These are phyloP conservation scores for Xylophagus ater DNA, from an alignment of 2,888 invertebrate genomes.

Conservation along the genomic window DNA sequence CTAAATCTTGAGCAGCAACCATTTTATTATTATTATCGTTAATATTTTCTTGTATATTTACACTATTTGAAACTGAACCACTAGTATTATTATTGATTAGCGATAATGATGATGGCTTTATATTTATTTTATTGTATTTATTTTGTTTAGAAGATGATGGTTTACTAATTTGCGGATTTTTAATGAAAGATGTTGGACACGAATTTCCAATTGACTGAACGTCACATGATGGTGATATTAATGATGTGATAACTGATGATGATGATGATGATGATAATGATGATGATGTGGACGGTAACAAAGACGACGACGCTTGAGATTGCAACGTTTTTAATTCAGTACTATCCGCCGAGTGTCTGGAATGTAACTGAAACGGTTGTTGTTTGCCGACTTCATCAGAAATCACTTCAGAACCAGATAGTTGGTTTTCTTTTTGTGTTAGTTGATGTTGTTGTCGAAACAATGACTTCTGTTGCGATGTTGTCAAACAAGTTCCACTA, in stretches of 20 bases:
- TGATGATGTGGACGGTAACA: constrained; percentile 13
- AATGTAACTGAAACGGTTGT: constrained; percentile 4
- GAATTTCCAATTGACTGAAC: no score
- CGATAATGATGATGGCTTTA: neutral
- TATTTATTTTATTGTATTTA: constrained; percentile 8
- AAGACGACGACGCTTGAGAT: constrained; percentile 3
- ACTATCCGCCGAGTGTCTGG: constrained; percentile 1
- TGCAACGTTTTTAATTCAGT: constrained; percentile 6
- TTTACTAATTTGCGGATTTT: constrained; percentile 14
- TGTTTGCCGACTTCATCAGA: constrained; percentile 1
- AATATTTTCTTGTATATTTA: no score
- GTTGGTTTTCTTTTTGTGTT: constrained; percentile 14
- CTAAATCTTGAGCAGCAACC: constrained; percentile 42
- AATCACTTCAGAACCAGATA: constrained; percentile 15
- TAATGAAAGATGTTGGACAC: constrained; percentile 13
- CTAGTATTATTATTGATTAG: neutral
- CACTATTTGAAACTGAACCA: constrained; percentile 1
- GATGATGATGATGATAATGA: constrained; percentile 12
- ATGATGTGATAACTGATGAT: constrained; percentile 10
- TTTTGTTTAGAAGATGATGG: constrained; percentile 5
- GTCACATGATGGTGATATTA: constrained; percentile 10
- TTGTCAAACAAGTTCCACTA: constrained; percentile 11
- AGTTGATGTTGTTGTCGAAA: constrained; percentile 8
- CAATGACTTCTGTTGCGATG: constrained; percentile 11
- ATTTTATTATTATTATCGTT: constrained; percentile 39